These are phyloP conservation scores for Setophaga kirtlandii DNA, from an alignment of 2,113 vertebrate species.

Conservation along the genomic window DNA sequence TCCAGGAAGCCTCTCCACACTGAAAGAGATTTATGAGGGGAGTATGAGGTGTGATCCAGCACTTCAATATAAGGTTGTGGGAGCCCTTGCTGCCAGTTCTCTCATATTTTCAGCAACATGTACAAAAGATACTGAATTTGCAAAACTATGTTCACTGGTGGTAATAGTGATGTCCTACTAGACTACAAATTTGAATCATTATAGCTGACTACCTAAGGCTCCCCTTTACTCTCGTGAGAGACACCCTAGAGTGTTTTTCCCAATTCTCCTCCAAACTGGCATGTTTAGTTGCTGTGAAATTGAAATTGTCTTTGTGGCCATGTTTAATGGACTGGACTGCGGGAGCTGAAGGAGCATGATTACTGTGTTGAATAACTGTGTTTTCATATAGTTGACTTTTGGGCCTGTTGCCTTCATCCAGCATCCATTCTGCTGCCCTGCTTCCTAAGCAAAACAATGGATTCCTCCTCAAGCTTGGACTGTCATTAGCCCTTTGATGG, in stretches of 20 bases:
- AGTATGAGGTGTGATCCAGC: not conserved
- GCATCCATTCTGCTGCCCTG: not conserved
- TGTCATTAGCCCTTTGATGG: not conserved
- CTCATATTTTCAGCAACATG: not conserved
- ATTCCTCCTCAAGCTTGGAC: not conserved
- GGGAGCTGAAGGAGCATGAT: not conserved
- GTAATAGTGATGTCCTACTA: not conserved
- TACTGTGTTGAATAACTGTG: not conserved
- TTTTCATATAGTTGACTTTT: not conserved
- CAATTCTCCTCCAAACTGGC: not conserved
- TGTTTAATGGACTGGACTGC: not conserved
- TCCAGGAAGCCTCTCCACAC: not conserved
- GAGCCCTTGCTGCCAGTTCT: not conserved
- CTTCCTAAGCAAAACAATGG: not conserved
- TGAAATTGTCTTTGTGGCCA: not conserved
- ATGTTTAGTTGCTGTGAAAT: not conserved
- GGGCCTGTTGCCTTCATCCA: not conserved
- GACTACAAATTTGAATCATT: not conserved
- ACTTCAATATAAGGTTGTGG: not conserved
- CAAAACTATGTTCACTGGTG: not conserved
- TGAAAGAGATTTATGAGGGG: not conserved
- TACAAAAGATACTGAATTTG: not conserved
- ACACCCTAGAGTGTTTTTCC: not conserved
- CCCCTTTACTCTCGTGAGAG: not conserved
- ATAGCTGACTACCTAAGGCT: not conserved